Base-by-base conservation (phyloP, 2,797 vertebrate genomes). In the Xenops minutus region DNA sequence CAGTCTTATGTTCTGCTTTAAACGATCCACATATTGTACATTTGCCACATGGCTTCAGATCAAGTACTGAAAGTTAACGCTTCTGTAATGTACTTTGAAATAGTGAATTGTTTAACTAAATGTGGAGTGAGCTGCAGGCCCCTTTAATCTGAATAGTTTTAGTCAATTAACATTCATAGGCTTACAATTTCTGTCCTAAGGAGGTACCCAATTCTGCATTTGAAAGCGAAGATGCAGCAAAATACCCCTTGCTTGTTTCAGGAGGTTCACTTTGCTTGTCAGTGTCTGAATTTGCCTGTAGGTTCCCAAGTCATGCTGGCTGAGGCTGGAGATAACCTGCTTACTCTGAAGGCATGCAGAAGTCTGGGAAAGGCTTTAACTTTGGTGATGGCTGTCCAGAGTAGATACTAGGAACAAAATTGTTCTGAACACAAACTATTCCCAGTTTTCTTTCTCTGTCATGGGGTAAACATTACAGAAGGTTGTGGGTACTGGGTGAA, bases 41-140 rank as follows among this genome's bases (percentile, higher is more conserved):
- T 54, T 46, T 72, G 32, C 44, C 54, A 7, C 6, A 55, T 5
- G 23, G 29, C n/a, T 69, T 77, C 37, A 24, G n/a, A 56, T 41
- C 37, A 27, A 71, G 51, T n/a, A 2, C 51, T 34, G 1, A 11
- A 6, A 49, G 3, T 13, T 58, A 58, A 58, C 0, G 0, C 23
- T 79, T 46, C 23, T 2, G 26, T 16, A 16, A n/a, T 1, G 18
- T 7, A 11, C 44, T 30, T 10, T 37, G 71, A 56, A 62, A 75
- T 48, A 23, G 17, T 5, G 26, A 52, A 36, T 58, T 66, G 12
- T 77, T 92, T 10, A 34, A 64, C 54, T 32, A 66, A 68, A 63
- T 8, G 41, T n/a, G 67, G 3, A 30, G 18, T 59, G 32, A 89
- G 32, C 54, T 62, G 49, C 66, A 72, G 23, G 22, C n/a, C 20